Percentiles rank a stretch among this genome's conserved stretches.
Evolutionary conservation across 1,140 invertebrate species (phyloP).

Genomic region (Mycetomoellerius zeteki): DNA sequence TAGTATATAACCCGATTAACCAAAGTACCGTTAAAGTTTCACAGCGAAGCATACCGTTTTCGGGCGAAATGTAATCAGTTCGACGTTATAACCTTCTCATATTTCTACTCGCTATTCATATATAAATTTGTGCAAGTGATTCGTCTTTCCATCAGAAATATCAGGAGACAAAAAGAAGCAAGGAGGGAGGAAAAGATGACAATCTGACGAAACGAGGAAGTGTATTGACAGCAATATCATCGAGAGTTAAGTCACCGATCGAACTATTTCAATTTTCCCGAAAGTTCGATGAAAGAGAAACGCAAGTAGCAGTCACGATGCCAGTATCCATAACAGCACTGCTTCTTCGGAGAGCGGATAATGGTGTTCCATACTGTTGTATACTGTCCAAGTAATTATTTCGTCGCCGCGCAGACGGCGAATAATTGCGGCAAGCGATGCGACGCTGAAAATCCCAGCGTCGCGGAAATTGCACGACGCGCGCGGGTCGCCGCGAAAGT

Average conservation of each 20-base stretch:
- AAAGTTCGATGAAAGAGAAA: slow-evolving; percentile 59
- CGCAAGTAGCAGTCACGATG: neutral
- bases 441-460: slow-evolving; percentile 29
- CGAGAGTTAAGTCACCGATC: neutral
- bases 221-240: neutral
- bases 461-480: slow-evolving; percentile 19
- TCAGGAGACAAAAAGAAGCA: neutral
- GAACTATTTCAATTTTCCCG: slow-evolving; percentile 63
- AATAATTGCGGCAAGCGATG: slow-evolving; percentile 66
- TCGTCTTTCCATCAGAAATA: neutral
- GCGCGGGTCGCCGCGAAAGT: neutral
- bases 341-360: slow-evolving; percentile 41
- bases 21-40: slow-evolving; percentile 56
- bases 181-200: neutral
- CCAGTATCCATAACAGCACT: neutral
- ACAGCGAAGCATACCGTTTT: neutral
- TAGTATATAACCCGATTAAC: slow-evolving; percentile 48
- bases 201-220: neutral
- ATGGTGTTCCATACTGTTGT: slow-evolving; percentile 43
- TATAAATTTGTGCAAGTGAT: neutral
- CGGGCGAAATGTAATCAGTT: slow-evolving; percentile 30
- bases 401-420: slow-evolving; percentile 55
- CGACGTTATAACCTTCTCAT: slow-evolving; percentile 34
- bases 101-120: neutral
- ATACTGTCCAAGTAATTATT: slow-evolving; percentile 70